Percentiles rank a stretch among this genome's conserved stretches.
Conservation (phyloP, 2,888 invertebrate genomes). For the Hyles lineata region DNA sequence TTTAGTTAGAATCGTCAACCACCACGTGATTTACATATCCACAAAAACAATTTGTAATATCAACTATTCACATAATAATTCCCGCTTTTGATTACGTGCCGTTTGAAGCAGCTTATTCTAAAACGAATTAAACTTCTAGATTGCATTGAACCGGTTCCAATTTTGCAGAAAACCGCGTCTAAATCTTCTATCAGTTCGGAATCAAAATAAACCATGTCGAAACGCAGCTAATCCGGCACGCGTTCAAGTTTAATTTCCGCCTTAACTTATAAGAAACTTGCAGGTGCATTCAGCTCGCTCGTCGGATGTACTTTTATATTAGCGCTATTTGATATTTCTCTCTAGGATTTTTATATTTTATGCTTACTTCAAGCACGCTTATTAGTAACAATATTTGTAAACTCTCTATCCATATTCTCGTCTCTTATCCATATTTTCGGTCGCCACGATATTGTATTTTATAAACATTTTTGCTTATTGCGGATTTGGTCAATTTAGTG, state of each 20-base stretch:
- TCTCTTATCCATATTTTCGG: no score
- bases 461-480: no score
- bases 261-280: constrained; percentile 23
- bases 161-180: constrained; percentile 10
- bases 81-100: not conserved
- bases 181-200: constrained; percentile 24
- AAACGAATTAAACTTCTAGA: constrained; percentile 23
- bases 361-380: not conserved
- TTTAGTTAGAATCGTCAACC: not conserved
- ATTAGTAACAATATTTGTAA: not conserved
- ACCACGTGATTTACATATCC: not conserved
- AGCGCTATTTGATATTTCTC: not conserved
- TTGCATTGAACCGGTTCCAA: constrained; percentile 1
- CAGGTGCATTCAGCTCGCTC: constrained; percentile 12
- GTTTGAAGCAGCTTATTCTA: constrained; percentile 1
- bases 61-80: not conserved
- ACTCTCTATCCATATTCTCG: no score
- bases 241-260: constrained; percentile 24
- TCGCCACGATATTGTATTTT: no score
- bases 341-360: not conserved
- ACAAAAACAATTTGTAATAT: not conserved
- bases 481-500: no score
- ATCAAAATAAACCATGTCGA: constrained; percentile 19
- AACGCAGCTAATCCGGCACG: constrained; percentile 19
- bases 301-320: constrained; percentile 9